Evolutionary conservation across 2,113 vertebrate species (phyloP).

Genomic region (Podilymbus podiceps): DNA sequence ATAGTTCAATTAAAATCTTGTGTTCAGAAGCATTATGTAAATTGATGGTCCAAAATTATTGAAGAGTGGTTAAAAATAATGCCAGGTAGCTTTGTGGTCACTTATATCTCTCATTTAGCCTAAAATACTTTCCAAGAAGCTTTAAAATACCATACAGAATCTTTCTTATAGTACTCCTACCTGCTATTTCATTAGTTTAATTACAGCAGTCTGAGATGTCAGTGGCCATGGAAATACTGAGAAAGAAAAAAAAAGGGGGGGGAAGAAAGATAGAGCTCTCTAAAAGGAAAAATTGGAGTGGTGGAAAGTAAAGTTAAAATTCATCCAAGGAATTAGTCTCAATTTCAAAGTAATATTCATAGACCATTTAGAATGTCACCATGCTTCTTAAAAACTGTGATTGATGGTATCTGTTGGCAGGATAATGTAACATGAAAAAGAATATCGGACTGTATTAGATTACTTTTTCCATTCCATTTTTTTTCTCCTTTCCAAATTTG

Average conservation of each 20-base stretch:
- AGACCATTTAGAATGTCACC: constrained; percentile 41
- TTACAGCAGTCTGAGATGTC: not conserved
- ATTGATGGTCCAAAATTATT: not conserved
- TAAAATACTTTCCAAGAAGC: not conserved
- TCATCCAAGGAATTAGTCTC: constrained; percentile 30
- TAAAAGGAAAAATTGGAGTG: not conserved
- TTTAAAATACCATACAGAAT: not conserved
- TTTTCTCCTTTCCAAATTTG: not conserved
- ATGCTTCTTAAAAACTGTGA: constrained; percentile 14
- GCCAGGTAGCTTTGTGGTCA: not conserved
- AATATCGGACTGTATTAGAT: not conserved
- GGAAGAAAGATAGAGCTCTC: not conserved
- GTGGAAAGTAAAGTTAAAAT: constrained; percentile 7
- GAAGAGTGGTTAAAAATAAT: not conserved
- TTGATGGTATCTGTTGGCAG: constrained; percentile 24
- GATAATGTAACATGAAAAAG: constrained; percentile 14
- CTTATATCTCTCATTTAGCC: not conserved
- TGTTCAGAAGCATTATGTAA: not conserved
- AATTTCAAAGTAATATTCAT: constrained; percentile 58
- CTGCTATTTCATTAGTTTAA: constrained; percentile 5
- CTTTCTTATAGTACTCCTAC: not conserved
- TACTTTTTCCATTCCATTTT: not conserved
- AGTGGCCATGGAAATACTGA: not conserved
- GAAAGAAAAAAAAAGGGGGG: rapidly evolving
- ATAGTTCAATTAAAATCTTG: constrained; percentile 14